Evolutionary conservation across 2,113 vertebrate species (phyloP).

Genomic region (Plectropomus leopardus): DNA sequence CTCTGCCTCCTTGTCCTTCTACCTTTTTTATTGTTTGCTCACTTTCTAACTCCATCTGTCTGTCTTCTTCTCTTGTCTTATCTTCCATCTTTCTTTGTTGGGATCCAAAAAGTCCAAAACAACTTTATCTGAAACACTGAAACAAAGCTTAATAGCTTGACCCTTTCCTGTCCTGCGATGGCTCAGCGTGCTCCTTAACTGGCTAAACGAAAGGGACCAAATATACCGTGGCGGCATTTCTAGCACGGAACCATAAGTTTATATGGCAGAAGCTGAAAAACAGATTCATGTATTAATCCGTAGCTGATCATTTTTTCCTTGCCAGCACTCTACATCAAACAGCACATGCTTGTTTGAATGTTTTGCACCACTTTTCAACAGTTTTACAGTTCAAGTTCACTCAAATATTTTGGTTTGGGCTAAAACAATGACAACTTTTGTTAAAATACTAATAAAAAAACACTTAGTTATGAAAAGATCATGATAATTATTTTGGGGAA

Average conservation of each 20-base stretch:
- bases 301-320: neutral
- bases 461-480: too few species aligned
- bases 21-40: constrained; percentile 52
- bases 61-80: constrained; percentile 10
- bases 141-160: neutral
- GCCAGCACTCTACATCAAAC: neutral
- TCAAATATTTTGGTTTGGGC: too few species aligned
- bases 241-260: neutral
- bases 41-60: constrained; percentile 39
- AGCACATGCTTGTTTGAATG: neutral
- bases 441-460: too few species aligned
- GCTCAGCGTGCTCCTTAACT: neutral
- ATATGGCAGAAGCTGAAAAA: neutral
- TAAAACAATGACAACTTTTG: too few species aligned
- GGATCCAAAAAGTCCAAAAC: constrained; percentile 9
- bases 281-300: neutral
- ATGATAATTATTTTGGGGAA: too few species aligned
- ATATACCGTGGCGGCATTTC: neutral
- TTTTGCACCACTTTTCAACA: neutral
- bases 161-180: neutral
- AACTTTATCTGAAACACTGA: constrained; percentile 9
- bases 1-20: constrained; percentile 41
- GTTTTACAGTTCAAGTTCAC: too few species aligned
- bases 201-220: neutral
- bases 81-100: constrained; percentile 30